A percentile compares a stretch with the other conserved stretches of the same genome.
These are phyloP conservation scores for Agrotis clavis DNA, from an alignment of 2,888 invertebrate species.

Conservation along the genomic window DNA sequence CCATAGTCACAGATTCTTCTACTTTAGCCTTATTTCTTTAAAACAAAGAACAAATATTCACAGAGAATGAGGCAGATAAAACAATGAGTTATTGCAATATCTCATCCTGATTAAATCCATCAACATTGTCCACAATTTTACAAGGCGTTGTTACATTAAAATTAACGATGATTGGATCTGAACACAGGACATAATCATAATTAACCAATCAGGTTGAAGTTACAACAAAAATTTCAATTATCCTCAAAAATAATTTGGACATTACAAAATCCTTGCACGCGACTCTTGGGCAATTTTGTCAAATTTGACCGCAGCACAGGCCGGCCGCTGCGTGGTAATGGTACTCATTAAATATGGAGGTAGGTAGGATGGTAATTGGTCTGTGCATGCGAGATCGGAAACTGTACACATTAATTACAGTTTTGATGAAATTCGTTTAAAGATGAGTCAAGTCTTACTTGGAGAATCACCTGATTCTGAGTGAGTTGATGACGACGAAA, in stretches of 20 bases:
- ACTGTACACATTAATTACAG: constrained; percentile 58
- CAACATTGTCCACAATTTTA: constrained; percentile 15
- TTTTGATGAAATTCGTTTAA: constrained; percentile 47
- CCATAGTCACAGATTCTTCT: no score
- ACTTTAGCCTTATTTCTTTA: no score
- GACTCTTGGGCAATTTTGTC: constrained; percentile 69
- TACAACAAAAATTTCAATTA: constrained; percentile 57
- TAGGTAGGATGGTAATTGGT: constrained; percentile 71
- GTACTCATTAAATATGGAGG: constrained; percentile 69
- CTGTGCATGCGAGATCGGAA: constrained; percentile 67
- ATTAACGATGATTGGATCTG: constrained; percentile 41
- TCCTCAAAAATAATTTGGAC: constrained; percentile 52
- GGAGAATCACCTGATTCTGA: constrained; percentile 8
- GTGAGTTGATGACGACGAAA: not conserved
- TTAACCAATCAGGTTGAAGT: constrained; percentile 49
- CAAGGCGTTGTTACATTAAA: constrained; percentile 36
- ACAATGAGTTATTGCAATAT: not conserved
- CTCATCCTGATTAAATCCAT: constrained; percentile 13
- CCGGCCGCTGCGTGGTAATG: constrained; percentile 61
- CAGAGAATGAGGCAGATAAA: no score
- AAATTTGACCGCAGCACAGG: constrained; percentile 67
- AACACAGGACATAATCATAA: constrained; percentile 46
- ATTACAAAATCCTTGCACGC: constrained; percentile 55
- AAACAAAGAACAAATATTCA: no score
- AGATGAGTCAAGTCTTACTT: constrained; percentile 35